Evolutionary conservation across 2,113 vertebrate genomes (phyloP).

Genomic region (Lamprotornis superbus): DNA sequence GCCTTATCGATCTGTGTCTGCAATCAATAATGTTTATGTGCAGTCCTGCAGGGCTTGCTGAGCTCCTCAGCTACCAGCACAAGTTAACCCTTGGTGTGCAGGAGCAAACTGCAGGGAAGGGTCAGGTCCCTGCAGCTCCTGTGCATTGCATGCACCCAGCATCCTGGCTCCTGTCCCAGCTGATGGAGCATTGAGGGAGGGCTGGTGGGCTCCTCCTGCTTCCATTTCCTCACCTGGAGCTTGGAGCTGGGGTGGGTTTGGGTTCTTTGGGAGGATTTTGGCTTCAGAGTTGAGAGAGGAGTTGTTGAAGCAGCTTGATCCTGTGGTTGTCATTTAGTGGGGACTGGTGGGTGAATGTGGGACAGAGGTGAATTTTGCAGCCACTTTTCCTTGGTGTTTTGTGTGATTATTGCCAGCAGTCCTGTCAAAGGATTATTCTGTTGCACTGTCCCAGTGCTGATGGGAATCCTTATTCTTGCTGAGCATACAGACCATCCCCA

Average conservation of each 20-base stretch:
- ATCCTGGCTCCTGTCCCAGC: too few relatives aligned
- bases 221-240: neutral
- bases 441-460: neutral
- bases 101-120: neutral
- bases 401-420: neutral
- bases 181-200: neutral
- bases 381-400: neutral
- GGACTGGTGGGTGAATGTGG: accelerated
- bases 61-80: neutral
- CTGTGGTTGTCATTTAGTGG: accelerated
- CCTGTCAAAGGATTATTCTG: neutral
- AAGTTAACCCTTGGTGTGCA: neutral
- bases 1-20: neutral
- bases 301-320: neutral
- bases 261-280: neutral
- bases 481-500: accelerated
- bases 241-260: neutral
- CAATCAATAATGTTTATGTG: neutral
- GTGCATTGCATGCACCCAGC: too few relatives aligned
- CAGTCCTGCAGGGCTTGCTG: neutral
- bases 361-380: neutral
- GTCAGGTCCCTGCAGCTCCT: neutral
- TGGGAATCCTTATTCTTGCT: neutral
- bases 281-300: neutral
- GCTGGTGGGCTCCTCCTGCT: neutral